Evolutionary conservation across 2,888 invertebrate species (phyloP), one percentile per base, ranked within the genome.

Genomic region (Dorcus parallelipipedus): DNA sequence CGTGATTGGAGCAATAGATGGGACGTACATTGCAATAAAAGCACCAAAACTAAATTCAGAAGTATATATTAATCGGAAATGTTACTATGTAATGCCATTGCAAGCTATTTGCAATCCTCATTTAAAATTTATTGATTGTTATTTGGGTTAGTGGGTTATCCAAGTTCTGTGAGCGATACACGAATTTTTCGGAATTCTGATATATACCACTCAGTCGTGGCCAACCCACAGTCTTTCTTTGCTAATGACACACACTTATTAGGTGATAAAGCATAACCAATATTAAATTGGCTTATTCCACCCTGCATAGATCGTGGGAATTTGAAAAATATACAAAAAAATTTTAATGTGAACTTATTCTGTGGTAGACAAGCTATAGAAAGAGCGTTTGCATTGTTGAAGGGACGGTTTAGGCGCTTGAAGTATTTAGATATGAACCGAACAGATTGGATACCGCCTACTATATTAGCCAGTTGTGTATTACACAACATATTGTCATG

Each of bases 261-360:
- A 42, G 65, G 62, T 7, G 67, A 67, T 53, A 58, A n/a, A 59
- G 63, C 64, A 38, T 67, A 67, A 45, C 65, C 64, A 42, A 51
- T 67, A 63, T 61, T 62, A 58, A 39, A 58, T 64, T 49, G 26
- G 26, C 26, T 26, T 26, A 26, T 26, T 26, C 1, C 26, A 26
- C 26, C 49, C 67, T 3, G 60, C 63, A 14, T 57, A 10, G 52
- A 66, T 9, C 40, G 54, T 49, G 64, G 61, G 41, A 49, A 59
- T 42, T 45, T 66, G 38, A 63, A 58, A 7, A 43, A 14, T 26
- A 38, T 17, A 8, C 60, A 61, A 58, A 49, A 10, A 39, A 45
- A 57, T 51, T n/a, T n/a, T 40, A 63, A 66, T 38, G 26, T 33
- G 1, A 33, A n/a, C 8, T 52, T 58, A 26, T 58, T 63, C 2